Evolutionary conservation across 2,888 invertebrate species (phyloP), one percentile per base, ranked within the genome.

Genomic region (Julus scanicus): DNA sequence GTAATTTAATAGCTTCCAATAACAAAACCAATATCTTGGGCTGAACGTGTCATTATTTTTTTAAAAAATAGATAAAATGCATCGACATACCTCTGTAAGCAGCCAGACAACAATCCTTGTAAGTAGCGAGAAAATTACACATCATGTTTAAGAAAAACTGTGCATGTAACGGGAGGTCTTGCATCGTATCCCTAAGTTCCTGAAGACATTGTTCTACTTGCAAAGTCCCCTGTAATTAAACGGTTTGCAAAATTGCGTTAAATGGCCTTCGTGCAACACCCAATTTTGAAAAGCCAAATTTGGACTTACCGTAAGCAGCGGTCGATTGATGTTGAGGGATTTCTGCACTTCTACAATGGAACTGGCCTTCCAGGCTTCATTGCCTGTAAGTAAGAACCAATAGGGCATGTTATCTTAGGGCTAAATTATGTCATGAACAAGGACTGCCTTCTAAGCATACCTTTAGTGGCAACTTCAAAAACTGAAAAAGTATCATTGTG

Each of bases 291-390:
- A 44, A 44, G 44, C 17, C 2, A 40, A 40, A 2, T 11, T 40
- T 11, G 1, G 44, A 40, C 48, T 48, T 84, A 95, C 95, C 92
- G 94, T 94, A 88, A 95, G 91, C 29, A 96, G 92, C 4, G 96
- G 96, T 90, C 95, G 94, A 63, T 94, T 92, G 20, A 95, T 92
- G 87, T 94, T 94, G 13, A 95, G 93, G 88, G 94, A 94, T 89
- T 94, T 94, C 91, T 95, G 94, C 87, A 94, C 93, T 91, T 96
- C 95, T 3, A 95, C 94, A 87, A 95, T 94, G 48, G 95, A 94
- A 2, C 96, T 94, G 89, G 96, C 94, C 88, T 96, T 94, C 96
- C 97, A 97, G 6, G 96, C 96, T 92, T 95, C 95, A 89, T 95
- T 93, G 91, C 92, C 92, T 92, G 89, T 11, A 71, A 71, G 0